phyloP scores from a whole-genome alignment of 2,888 invertebrate genomes.

The Eilema caniola region DNA sequence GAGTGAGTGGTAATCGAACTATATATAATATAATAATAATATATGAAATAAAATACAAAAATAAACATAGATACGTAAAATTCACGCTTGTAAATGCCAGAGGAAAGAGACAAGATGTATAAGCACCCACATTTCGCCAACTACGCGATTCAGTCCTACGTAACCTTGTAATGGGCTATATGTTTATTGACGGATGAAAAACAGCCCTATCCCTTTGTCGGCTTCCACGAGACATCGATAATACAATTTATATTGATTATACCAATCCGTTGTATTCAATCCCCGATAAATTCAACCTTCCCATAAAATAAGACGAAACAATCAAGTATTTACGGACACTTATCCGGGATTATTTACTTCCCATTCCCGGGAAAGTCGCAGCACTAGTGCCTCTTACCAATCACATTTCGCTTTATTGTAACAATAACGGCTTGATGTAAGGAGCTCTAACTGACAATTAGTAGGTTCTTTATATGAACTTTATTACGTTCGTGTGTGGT shows the following conservation, averaged over 20 bases:
- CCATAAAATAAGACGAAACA: conserved; percentile 22
- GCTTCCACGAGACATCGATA: no score
- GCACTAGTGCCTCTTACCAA: conserved; percentile 48
- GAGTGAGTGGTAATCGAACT: no score
- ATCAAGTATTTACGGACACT: conserved; percentile 28
- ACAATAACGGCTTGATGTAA: conserved; percentile 44
- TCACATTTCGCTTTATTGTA: conserved; percentile 52
- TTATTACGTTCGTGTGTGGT: conserved; percentile 31
- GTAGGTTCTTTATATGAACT: conserved; percentile 42
- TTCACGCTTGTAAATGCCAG: no score
- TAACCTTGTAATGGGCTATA: no score
- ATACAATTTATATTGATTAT: conserved; percentile 9
- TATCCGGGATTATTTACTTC: conserved; percentile 29
- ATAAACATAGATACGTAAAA: no score
- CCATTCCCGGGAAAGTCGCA: conserved; percentile 29
- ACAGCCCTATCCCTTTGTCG: no score
- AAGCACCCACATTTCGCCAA: no score
- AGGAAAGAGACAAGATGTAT: no score
- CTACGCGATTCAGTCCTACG: no score
- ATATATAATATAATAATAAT: no score
- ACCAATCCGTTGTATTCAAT: conserved; percentile 1
- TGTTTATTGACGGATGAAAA: no score
- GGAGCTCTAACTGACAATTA: conserved; percentile 51
- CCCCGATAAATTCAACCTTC: conserved; percentile 20
- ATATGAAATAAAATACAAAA: no score